Base-by-base conservation (phyloP, 2,797 vertebrate species). In the Acropternis orthonyx region DNA sequence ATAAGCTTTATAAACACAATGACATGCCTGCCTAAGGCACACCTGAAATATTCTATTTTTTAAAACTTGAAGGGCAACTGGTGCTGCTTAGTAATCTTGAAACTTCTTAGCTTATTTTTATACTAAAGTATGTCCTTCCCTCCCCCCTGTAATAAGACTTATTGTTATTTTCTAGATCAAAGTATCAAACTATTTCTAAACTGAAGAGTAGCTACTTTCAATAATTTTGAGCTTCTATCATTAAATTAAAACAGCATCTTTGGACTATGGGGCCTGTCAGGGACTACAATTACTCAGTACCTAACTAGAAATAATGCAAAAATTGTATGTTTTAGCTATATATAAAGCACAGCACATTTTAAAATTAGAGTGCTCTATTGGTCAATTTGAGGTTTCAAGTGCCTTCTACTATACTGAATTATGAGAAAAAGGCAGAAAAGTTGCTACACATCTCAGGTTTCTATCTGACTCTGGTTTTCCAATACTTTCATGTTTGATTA, bases 141-240 rank as follows among this genome's bases (percentile, higher is more conserved):
- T 6, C 10, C 19, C 8, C 12, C 28, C n/a, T 6, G 0, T 80
- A 85, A 91, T 74, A 69, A 89, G 41, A 59, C 52, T 84, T 52
- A 66, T 67, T 41, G 0, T 90, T 89, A 73, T 69, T 92, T 87
- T 93, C n/a, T 71, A 94, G 71, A 87, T 85, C n/a, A 89, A 89
- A 89, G 65, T 79, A 84, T 55, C 62, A 63, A 91, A 43, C 34
- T 67, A 27, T 63, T 89, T 83, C 68, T 80, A 56, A 92, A 85
- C 32, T 76, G 26, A 87, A 55, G 7, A 87, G 49, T 82, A 93
- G n/a, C 56, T 91, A 75, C 61, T 89, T 94, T 83, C 61, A 88
- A 58, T 92, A 88, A 5, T 36, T 84, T 83, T 30, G 19, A 71
- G 44, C 21, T 91, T 74, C 77, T 48, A 37, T 12, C 37, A 83